Evolutionary conservation across 2,113 vertebrate genomes (phyloP).

Genomic region (Narcine bancroftii): DNA sequence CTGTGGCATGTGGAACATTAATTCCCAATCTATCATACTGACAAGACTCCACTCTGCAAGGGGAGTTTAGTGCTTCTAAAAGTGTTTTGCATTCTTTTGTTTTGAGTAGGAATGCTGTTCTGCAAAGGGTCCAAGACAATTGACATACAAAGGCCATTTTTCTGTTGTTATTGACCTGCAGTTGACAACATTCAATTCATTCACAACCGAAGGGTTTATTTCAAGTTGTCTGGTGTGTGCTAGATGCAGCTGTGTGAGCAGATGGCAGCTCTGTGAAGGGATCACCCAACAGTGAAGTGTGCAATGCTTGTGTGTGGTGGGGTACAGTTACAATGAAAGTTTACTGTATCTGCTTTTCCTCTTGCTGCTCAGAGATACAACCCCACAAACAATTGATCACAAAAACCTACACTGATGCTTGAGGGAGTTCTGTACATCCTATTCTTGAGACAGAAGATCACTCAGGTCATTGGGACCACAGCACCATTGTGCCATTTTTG

Average conservation of each 20-base stretch:
- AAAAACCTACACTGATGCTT: no score
- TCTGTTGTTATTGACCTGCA: not conserved
- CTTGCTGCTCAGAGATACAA: not conserved
- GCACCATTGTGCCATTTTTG: not conserved
- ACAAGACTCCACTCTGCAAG: not conserved
- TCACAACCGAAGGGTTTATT: constrained; percentile 21
- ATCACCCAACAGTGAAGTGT: not conserved
- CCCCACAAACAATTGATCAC: no score
- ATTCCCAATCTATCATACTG: not conserved
- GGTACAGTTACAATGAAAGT: not conserved
- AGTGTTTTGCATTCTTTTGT: not conserved
- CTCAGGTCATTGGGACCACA: no score
- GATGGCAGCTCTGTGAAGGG: not conserved
- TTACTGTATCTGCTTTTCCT: not conserved
- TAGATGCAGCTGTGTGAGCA: not conserved
- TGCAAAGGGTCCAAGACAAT: constrained; percentile 22
- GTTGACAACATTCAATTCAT: constrained; percentile 5
- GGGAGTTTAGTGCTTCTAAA: not conserved
- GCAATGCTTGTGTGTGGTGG: not conserved
- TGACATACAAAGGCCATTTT: not conserved
- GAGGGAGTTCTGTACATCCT: no score
- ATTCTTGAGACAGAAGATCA: no score
- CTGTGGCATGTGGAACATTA: not conserved
- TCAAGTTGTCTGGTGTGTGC: not conserved
- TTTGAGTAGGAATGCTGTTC: not conserved